Evolutionary conservation across 1,140 invertebrate genomes (phyloP), one percentile per base, ranked within the genome.

Genomic region (Aphidius ervi): DNA sequence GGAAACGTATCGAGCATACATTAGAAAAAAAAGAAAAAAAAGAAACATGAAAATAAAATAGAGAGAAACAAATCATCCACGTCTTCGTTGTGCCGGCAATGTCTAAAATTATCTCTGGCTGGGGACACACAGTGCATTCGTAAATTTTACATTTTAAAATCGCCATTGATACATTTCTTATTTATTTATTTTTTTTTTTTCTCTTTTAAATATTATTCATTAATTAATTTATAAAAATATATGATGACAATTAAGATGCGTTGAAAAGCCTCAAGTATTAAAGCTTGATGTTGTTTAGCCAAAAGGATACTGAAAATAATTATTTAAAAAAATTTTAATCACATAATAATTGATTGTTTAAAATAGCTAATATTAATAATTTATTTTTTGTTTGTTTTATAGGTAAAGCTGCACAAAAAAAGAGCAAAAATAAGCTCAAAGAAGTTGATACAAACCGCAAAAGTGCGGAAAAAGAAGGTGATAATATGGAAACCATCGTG

Each of bases 401-500:
- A 81, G 79, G 78, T 68, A 79, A 78, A 70, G 67, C 67, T 37
- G 71, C 70, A 67, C 77, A 77, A 61, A 78, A 77, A 46, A 79
- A 78, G 39, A 75, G 63, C 46, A 82, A 81, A 56, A 74, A 63
- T 40, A 77, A 77, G 58, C 67, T 72, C 16, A 78, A 78, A 61
- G 66, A 63, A 6, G 70, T 73, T 55, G 79, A 82, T 20, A 56
- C 78, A 6, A 83, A 81, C 66, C 74, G 76, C 9, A 79, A 75
- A 59, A 79, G 80, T 56, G 74, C 75, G 8, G 81, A 83, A 45
- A 83, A 82, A 65, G 81, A 82, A 63, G 80, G 79, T 47, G 77
- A 79, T 5, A 81, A 82, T 56, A 82, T 82, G 81, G 81, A 82
- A 67, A 79, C 80, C 41, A 81, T 81, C 65, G 71, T 76, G 40